Base-by-base conservation (phyloP, 2,797 vertebrate genomes). In the Gymnothorax javanicus region DNA sequence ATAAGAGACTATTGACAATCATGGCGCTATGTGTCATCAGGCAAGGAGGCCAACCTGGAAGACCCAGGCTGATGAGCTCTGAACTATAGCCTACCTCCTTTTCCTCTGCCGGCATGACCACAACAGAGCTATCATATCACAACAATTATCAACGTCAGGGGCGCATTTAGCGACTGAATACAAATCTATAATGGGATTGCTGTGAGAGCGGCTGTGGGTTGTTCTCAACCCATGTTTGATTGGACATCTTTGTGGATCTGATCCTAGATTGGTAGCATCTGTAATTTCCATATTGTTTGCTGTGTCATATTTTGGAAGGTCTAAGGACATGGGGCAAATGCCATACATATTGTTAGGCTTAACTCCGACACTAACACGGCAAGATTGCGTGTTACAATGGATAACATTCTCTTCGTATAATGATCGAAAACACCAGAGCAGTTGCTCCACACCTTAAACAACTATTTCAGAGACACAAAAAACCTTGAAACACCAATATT, bases 1-100 rank as follows among this genome's bases (percentile, higher is more conserved):
- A 64, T 86, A 77, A 86, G 73, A 81, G 59, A 56, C 73, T 86
- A 59, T 56, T n/a, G 33, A 50, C 3, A 85, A 71, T 50, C 56
- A 33, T 60, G 9, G 27, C 43, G 57, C 62, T 33, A 52, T 82
- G 73, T 23, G 43, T 62, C 43, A 86, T 62, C 73, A 64, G 77
- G 43, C 43, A 13, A 52, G 59, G 23, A 52, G 33, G 54, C n/a
- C 23, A 77, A 67, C 75, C 85, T 17, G 17, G 54, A 75, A 56
- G 75, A 57, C 73, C 57, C 50, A 11, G 20, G 33, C 59, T 71
- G 84, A 75, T 71, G 54, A 85, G n/a, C 57, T 71, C 58, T 25
- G 33, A 86, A 8, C 69, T 59, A 27, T 59, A 43, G 2, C 33
- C 33, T 43, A 12, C 67, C 15, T 59, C 54, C 56, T 12, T 20